These are phyloP conservation scores for Lottia scabra DNA, from an alignment of 2,888 invertebrate species.

Conservation along the genomic window DNA sequence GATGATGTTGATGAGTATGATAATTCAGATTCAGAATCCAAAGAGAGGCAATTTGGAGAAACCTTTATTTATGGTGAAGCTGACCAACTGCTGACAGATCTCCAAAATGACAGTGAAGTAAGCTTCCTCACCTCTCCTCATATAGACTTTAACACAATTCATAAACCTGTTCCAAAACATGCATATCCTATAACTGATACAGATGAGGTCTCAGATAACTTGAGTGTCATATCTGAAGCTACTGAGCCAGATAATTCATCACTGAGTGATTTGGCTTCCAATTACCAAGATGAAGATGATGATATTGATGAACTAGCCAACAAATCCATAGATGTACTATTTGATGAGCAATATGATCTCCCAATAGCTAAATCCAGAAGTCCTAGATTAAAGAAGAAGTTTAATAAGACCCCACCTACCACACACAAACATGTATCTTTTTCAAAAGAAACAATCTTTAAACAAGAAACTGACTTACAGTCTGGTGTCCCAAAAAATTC, in stretches of 20 bases:
- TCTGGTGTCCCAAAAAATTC: no score
- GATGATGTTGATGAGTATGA: neutral
- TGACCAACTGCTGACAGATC: conserved; percentile 13
- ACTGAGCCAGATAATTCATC: conserved; percentile 43
- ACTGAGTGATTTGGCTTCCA: conserved; percentile 5
- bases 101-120: neutral
- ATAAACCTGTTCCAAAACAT: conserved; percentile 12
- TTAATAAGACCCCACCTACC: no score
- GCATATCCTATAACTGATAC: neutral
- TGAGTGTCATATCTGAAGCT: conserved; percentile 58
- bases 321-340: neutral
- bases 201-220: conserved; percentile 48
- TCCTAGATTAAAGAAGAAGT: neutral
- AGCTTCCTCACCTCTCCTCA: neutral
- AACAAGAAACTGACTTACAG: no score
- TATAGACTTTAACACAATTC: neutral
- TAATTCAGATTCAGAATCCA: conserved; percentile 6
- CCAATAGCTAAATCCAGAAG: neutral
- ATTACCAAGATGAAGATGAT: conserved; percentile 16
- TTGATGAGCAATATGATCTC: neutral
- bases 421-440: no score
- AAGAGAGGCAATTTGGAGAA: neutral
- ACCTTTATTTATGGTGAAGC: conserved; percentile 13
- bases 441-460: no score
- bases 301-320: conserved; percentile 16